Conservation (phyloP, 2,113 vertebrate genomes). For the chimpanzee (Pan troglodytes) region NHGRI_mPanTro3-v2.1_pri NC_072402.2:27746001-27746500, state of each 20-base stretch:
- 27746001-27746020: conserved; percentile 22
- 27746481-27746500: conserved; percentile 40
- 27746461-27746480: conserved; percentile 16
- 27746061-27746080: background rate
- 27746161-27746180: background rate
- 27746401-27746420: conserved; percentile 44
- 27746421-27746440: conserved; percentile 34
- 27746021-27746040: conserved; percentile 32
- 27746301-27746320: background rate
- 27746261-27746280: conserved; percentile 49
- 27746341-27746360: background rate
- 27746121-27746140: background rate
- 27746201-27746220: conserved; percentile 28
- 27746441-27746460: background rate
- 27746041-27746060: conserved; percentile 11
- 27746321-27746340: conserved; percentile 51
- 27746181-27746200: background rate
- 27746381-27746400: background rate
- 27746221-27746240: background rate
- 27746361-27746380: background rate
- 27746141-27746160: background rate
- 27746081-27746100: background rate
- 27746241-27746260: background rate
- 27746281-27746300: background rate
- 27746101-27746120: background rate